A percentile compares a stretch with the other conserved stretches of the same genome.
phyloP scores from a whole-genome alignment of 2,113 vertebrate genomes.

The Toxostoma redivivum region DNA sequence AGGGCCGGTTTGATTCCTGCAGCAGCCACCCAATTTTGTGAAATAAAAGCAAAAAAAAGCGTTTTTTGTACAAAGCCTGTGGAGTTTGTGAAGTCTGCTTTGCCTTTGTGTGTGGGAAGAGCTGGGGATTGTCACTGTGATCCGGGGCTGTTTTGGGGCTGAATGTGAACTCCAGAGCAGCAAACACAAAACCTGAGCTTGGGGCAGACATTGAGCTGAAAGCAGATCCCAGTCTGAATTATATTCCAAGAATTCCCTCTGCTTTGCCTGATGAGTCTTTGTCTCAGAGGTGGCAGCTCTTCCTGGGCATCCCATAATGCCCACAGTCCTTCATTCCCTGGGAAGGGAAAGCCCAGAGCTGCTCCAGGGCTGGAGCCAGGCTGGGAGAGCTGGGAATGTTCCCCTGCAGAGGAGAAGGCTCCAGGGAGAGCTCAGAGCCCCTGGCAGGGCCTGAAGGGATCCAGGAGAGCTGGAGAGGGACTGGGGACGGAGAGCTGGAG shows the following conservation, averaged over 20 bases:
- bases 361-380: background rate
- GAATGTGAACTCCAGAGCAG: accelerated
- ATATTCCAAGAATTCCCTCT: accelerated
- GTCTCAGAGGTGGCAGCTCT: background rate
- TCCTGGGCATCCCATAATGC: accelerated
- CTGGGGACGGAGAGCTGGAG: background rate
- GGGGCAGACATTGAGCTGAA: accelerated
- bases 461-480: background rate
- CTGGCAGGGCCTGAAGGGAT: background rate
- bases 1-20: slow-evolving; percentile 57
- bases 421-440: background rate
- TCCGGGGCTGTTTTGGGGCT: accelerated
- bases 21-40: slow-evolving; percentile 58
- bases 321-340: accelerated
- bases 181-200: background rate
- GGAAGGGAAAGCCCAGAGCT: background rate
- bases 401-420: background rate
- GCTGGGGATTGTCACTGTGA: accelerated
- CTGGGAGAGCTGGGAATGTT: background rate
- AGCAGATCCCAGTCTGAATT: background rate
- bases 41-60: slow-evolving; percentile 50
- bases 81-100: slow-evolving; percentile 12
- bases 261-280: no score
- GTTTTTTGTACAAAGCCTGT: slow-evolving; percentile 69
- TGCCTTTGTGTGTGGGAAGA: background rate